Base-by-base conservation (phyloP, 2,888 invertebrate genomes). In the Rhaphigaster nebulosa region DNA sequence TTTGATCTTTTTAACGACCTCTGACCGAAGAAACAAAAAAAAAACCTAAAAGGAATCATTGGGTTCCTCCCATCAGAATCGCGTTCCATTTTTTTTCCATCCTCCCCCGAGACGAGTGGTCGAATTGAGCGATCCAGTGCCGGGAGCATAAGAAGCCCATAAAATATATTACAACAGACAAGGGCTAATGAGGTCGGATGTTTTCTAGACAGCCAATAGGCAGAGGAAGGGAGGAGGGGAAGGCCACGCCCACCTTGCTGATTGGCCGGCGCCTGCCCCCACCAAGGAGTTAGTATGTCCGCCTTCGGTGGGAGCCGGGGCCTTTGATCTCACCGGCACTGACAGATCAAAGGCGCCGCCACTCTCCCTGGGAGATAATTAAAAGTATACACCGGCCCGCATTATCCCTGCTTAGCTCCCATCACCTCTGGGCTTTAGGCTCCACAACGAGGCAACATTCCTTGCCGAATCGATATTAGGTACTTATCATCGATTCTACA, bases 371-470 rank as follows among this genome's bases (percentile, higher is more conserved):
- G 45, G 45, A 50, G 84, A 84, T 84, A 84, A 84, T 84, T 84
- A 84, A 84, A 84, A 84, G 84, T 84, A 84, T 84, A 84, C 84
- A 84, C 45, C 45, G 84, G 84, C 84, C 45, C 84, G 84, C 45
- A 84, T 84, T 84, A 84, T 84, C 84, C 84, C 84, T 84, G 45
- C 84, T 84, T 84, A 84, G 84, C 84, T 84, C 84, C 84, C 84
- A 84, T 84, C 84, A 84, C 84, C 84, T 50, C 84, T 84, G 84
- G 84, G 84, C 84, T 84, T 84, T 84, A 84, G 84, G 84, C 45
- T 50, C 84, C 45, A 84, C 84, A 84, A 84, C 84, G 45, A 84
- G 84, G 13, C 84, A n/a, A n/a, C 84, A 45, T 41, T 84, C 84
- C 45, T 84, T n/a, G 45, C 84, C n/a, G 70, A 76, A 76, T 76